Conservation (phyloP, 2,797 vertebrate genomes). For the Paratrypauchen microcephalus region DNA sequence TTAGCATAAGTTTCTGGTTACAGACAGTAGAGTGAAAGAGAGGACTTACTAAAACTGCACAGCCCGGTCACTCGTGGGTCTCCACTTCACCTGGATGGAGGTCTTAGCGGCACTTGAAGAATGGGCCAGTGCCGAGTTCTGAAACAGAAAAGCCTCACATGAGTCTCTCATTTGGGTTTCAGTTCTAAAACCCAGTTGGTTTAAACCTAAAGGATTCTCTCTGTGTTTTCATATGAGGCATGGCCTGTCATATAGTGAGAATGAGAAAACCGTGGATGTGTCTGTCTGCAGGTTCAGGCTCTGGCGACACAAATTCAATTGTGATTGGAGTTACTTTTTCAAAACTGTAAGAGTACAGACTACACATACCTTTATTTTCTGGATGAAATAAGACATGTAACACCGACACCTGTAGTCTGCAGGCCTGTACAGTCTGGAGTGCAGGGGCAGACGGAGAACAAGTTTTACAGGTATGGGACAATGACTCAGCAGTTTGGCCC, state of each 20-base stretch:
- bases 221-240: too few relatives aligned
- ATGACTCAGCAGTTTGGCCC: background rate
- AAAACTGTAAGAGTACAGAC: too few relatives aligned
- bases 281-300: too few relatives aligned
- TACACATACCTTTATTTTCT: background rate
- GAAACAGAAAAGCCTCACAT: background rate
- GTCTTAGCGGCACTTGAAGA: constrained; percentile 19
- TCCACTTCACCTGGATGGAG: constrained; percentile 62
- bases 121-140: constrained; percentile 74
- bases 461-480: background rate
- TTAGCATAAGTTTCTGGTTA: background rate
- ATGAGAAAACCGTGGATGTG: too few relatives aligned
- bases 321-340: too few relatives aligned
- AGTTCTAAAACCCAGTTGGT: too few relatives aligned
- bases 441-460: background rate
- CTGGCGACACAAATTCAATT: too few relatives aligned
- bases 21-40: background rate
- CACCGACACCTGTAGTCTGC: background rate
- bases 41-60: constrained; percentile 69
- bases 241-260: too few relatives aligned
- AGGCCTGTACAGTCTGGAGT: background rate
- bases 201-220: too few relatives aligned
- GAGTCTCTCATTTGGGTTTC: too few relatives aligned
- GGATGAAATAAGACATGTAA: background rate
- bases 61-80: constrained; percentile 20